Conservation (phyloP, 2,113 vertebrate genomes). For the Raja brachyura region DNA sequence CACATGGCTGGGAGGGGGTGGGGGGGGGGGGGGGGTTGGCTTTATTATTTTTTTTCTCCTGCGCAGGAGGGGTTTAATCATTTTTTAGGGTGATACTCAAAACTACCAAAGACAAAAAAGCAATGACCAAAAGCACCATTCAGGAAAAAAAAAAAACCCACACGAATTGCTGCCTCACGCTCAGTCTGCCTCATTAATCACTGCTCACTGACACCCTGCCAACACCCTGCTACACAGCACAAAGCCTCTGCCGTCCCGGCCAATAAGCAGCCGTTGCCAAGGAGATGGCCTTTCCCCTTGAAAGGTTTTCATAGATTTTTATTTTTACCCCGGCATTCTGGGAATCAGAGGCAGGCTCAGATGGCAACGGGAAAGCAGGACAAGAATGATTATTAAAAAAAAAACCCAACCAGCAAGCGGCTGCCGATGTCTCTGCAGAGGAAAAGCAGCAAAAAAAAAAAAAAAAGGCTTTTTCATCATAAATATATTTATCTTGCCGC, state of each 20-base stretch:
- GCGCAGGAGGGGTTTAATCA: neutral
- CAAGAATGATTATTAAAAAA: neutral
- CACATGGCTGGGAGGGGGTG: no score
- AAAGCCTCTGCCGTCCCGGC: conserved; percentile 50
- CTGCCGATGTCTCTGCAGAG: neutral
- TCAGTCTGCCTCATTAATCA: conserved; percentile 54
- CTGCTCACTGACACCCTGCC: conserved; percentile 43
- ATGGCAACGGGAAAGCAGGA: conserved; percentile 39
- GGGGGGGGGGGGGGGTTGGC: no score
- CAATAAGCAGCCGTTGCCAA: conserved; percentile 61
- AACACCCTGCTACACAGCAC: conserved; percentile 48
- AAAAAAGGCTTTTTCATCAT: neutral
- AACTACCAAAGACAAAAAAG: neutral
- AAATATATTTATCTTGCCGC: neutral
- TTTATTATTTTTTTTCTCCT: neutral
- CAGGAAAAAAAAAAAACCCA: conserved; percentile 17
- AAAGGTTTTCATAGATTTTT: conserved; percentile 57
- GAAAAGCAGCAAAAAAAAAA: neutral
- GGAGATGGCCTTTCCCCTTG: conserved; percentile 71
- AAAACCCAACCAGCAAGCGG: neutral
- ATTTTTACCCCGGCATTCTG: conserved; percentile 44
- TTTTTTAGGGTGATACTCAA: neutral
- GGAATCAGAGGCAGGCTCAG: conserved; percentile 48
- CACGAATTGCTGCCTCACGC: neutral
- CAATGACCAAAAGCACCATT: neutral